A percentile compares a stretch with the other conserved stretches of the same genome.
phyloP scores from a whole-genome alignment of 2,113 vertebrate species.

The Tylochromis polylepis region DNA sequence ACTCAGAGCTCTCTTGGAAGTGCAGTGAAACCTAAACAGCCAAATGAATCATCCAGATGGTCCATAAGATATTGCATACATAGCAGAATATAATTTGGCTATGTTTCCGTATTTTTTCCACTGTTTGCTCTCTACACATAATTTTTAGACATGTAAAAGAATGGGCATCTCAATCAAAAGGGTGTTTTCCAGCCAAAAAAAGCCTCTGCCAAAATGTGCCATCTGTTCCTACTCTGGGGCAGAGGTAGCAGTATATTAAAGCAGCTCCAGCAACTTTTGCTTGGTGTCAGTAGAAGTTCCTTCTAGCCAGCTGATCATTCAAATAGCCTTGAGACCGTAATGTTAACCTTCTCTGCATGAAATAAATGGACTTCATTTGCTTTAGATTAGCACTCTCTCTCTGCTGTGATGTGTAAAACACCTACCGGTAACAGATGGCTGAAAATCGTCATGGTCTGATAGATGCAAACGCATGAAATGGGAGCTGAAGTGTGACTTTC shows the following conservation, averaged over 20 bases:
- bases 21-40: constrained; percentile 21
- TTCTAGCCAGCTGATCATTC: background rate
- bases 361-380: background rate
- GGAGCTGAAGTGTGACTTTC: background rate
- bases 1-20: constrained; percentile 21
- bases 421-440: constrained; percentile 44
- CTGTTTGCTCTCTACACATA: constrained; percentile 35
- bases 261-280: constrained; percentile 12
- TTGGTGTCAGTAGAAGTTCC: background rate
- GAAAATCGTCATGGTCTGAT: background rate
- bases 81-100: constrained; percentile 55
- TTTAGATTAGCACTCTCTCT: background rate
- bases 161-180: constrained; percentile 65
- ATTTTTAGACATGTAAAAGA: constrained; percentile 64
- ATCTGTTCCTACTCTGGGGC: constrained; percentile 57
- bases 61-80: constrained; percentile 51
- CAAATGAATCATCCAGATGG: constrained; percentile 61
- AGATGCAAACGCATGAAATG: constrained; percentile 19
- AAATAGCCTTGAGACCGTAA: background rate
- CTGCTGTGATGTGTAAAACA: background rate
- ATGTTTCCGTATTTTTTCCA: constrained; percentile 22
- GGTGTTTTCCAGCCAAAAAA: constrained; percentile 57
- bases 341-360: background rate
- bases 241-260: constrained; percentile 22
- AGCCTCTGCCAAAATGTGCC: constrained; percentile 57